Conservation (phyloP, 2,797 vertebrate genomes). For the Gymnocypris eckloni region DNA sequence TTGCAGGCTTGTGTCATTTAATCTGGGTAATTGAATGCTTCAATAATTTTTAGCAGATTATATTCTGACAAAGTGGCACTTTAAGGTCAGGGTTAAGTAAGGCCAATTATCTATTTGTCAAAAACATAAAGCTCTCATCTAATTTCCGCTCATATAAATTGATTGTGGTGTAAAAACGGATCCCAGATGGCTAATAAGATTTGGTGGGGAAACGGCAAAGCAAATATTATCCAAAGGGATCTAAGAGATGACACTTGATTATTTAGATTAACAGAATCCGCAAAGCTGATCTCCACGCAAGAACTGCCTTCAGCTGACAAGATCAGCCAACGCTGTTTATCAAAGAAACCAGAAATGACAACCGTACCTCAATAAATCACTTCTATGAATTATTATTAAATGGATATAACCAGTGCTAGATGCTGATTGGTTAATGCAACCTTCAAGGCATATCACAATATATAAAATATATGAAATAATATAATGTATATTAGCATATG, state of each 20-base stretch:
- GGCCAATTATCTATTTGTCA: slow-evolving; percentile 85
- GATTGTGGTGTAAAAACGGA: slow-evolving; percentile 83
- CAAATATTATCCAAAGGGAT: slow-evolving; percentile 78
- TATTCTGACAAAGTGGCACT: slow-evolving; percentile 75
- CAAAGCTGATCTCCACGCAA: slow-evolving; percentile 73
- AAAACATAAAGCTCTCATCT: slow-evolving; percentile 81
- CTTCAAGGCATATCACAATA: background rate
- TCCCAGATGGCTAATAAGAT: slow-evolving; percentile 82
- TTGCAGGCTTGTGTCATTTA: slow-evolving; percentile 73
- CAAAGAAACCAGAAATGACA: slow-evolving; percentile 29
- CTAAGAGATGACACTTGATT: slow-evolving; percentile 74
- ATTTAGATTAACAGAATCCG: slow-evolving; percentile 61
- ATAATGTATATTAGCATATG: no score
- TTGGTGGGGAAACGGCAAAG: slow-evolving; percentile 73
- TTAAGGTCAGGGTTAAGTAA: slow-evolving; percentile 79
- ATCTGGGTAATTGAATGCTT: slow-evolving; percentile 82
- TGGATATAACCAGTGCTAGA: background rate
- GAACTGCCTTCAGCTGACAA: slow-evolving; percentile 43
- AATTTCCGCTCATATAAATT: slow-evolving; percentile 84
- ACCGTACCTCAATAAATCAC: background rate
- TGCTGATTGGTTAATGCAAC: background rate
- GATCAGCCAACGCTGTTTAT: slow-evolving; percentile 51
- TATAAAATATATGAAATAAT: no score
- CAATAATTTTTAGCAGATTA: slow-evolving; percentile 83
- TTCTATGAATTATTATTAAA: background rate